Conservation (phyloP, 2,888 invertebrate genomes). For the Drosophila pegasa region DNA sequence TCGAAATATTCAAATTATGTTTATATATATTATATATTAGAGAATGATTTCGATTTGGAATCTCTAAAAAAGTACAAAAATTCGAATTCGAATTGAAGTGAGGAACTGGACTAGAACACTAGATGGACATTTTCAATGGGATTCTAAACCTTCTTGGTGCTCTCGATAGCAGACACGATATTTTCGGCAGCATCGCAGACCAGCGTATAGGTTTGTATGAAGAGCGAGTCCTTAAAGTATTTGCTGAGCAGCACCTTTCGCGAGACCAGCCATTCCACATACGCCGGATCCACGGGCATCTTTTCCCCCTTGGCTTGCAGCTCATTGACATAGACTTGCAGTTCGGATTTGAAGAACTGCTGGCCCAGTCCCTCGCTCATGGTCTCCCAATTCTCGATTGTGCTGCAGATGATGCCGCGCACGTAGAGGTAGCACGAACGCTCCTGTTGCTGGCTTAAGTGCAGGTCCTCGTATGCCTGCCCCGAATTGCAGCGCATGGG, state of each 20-base stretch:
- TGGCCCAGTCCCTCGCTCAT: slow-evolving; percentile 54
- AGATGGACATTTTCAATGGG: not conserved
- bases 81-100: not conserved
- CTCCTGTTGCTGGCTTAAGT: slow-evolving; percentile 48
- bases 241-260: slow-evolving; percentile 57
- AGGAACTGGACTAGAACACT: not conserved
- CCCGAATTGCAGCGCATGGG: slow-evolving; percentile 46
- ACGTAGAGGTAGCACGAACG: slow-evolving; percentile 68
- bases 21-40: too few species aligned
- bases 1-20: slow-evolving; percentile 16
- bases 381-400: slow-evolving; percentile 73
- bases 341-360: slow-evolving; percentile 64
- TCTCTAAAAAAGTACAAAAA: slow-evolving; percentile 21
- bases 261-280: slow-evolving; percentile 27
- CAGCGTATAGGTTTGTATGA: slow-evolving; percentile 76
- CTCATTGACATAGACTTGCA: slow-evolving; percentile 31
- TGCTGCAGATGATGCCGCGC: slow-evolving; percentile 65
- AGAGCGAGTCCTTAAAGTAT: slow-evolving; percentile 73
- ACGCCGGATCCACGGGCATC: slow-evolving; percentile 11
- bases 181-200: slow-evolving; percentile 77
- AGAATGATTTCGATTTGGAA: slow-evolving; percentile 37
- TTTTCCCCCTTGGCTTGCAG: slow-evolving; percentile 13
- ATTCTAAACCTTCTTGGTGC: slow-evolving; percentile 48
- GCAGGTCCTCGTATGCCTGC: slow-evolving; percentile 25
- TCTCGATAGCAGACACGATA: slow-evolving; percentile 79